Base-by-base conservation (phyloP, 2,888 invertebrate species). In the Tenthredo amoena region DNA sequence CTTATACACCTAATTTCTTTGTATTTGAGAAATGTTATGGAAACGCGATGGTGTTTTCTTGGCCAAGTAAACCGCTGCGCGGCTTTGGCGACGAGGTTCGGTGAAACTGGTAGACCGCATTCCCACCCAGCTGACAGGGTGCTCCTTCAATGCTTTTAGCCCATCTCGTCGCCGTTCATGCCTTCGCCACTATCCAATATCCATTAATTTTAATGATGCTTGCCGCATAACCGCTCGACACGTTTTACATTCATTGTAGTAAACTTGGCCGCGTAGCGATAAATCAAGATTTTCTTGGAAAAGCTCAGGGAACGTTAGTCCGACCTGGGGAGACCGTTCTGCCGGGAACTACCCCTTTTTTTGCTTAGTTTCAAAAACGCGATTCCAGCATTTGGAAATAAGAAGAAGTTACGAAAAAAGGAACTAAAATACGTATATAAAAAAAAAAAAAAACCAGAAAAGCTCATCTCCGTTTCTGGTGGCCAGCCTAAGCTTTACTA, bases 171-270 rank as follows among this genome's bases (percentile, higher is more conserved):
- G 81, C 40, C 68, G 79, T 72, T 79, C 85, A 82, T 88, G 84
- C 88, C 89, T 87, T 88, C 89, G 90, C 89, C 88, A 87, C 89
- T 89, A 90, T 91, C 89, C 90, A 91, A 91, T 90, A 91, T 87
- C 91, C 91, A 91, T 91, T 91, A 91, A 91, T 91, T 91, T 91
- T 91, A 91, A 91, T 91, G 90, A 89, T 87, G 89, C 88, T 87
- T 87, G 88, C 88, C 77, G 81, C 81, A 62, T 81, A 83, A 83
- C 83, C 89, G 89, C 90, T 90, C 89, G 89, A 89, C 90, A 89
- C 90, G 91, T 91, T 89, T 88, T 88, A 87, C 89, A 88, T 87
- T 87, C 84, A 40, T 89, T 77, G 77, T 55, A 77, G 77, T 77
- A 50, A 77, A 77, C 31, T 50, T 77, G 21, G n/a, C 1, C 34